These are phyloP conservation scores for Podarcis muralis DNA, from an alignment of 2,113 vertebrate genomes.

Conservation along the genomic window DNA sequence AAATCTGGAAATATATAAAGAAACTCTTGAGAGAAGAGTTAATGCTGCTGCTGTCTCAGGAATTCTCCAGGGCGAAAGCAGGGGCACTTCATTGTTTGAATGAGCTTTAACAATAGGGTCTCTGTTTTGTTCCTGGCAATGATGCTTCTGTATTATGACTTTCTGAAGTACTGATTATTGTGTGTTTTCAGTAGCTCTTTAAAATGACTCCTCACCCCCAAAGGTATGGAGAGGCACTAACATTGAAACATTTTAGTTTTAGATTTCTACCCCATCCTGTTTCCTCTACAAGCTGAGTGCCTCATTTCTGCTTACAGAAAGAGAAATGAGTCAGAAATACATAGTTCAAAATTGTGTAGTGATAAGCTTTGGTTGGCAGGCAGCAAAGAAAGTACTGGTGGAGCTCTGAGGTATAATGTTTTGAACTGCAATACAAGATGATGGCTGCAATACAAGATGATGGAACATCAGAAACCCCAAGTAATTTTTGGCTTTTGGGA, in stretches of 20 bases:
- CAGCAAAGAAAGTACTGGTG: background rate
- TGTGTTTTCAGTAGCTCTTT: background rate
- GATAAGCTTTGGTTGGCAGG: background rate
- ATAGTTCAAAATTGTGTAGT: background rate
- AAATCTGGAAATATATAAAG: background rate
- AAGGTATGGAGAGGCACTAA: background rate
- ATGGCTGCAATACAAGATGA: no score
- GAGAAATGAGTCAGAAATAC: background rate
- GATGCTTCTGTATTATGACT: constrained; percentile 39
- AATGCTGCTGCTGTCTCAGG: constrained; percentile 43
- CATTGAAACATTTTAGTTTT: background rate
- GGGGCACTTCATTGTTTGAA: constrained; percentile 23
- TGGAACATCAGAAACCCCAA: background rate
- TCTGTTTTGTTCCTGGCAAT: constrained; percentile 48
- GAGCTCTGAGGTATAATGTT: background rate
- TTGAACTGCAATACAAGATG: background rate
- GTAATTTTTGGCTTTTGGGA: background rate
- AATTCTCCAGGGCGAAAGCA: background rate
- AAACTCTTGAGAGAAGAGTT: constrained; percentile 44
- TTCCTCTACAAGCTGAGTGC: background rate
- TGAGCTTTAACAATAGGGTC: constrained; percentile 38
- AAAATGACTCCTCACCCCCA: background rate
- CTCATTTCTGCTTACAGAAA: background rate
- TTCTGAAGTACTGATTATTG: constrained; percentile 36
- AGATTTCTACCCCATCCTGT: background rate